A percentile compares a stretch with the other conserved stretches of the same genome.
Conservation (phyloP, 2,113 vertebrate genomes). For the Cottus gobio region DNA sequence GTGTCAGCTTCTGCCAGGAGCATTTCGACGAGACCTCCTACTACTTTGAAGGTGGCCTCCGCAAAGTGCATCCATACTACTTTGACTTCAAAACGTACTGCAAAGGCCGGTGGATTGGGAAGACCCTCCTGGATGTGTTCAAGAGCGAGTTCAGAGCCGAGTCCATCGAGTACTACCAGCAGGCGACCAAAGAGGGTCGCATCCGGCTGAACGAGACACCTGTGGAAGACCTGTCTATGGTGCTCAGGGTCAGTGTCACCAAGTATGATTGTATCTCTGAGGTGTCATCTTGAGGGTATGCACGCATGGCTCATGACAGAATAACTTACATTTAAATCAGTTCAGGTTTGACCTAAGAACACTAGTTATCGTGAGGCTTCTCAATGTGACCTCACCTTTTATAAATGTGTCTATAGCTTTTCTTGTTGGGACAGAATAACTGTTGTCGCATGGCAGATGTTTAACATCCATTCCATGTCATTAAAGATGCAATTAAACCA, state of each 20-base stretch:
- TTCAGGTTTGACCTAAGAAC: background rate
- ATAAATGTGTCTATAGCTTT: background rate
- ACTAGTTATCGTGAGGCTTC: background rate
- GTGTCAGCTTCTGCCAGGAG: conserved; percentile 90
- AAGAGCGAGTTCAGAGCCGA: conserved; percentile 91
- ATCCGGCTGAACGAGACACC: conserved; percentile 91
- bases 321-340: background rate
- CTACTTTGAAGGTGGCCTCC: conserved; percentile 92
- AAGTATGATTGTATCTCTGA: background rate
- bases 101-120: conserved; percentile 97
- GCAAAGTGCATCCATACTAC: conserved; percentile 94
- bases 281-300: background rate
- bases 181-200: conserved; percentile 87
- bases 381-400: background rate
- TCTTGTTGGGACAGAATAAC: background rate
- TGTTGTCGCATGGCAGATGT: background rate
- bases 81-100: conserved; percentile 96
- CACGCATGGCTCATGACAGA: background rate
- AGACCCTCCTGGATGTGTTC: conserved; percentile 91
- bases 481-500: background rate
- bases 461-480: background rate
- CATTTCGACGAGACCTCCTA: conserved; percentile 94
- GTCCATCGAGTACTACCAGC: conserved; percentile 88
- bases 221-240: conserved; percentile 87
- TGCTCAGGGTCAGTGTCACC: conserved; percentile 87